Conservation (phyloP, 2,113 vertebrate genomes). For the Myrmophylax atrothorax region DNA sequence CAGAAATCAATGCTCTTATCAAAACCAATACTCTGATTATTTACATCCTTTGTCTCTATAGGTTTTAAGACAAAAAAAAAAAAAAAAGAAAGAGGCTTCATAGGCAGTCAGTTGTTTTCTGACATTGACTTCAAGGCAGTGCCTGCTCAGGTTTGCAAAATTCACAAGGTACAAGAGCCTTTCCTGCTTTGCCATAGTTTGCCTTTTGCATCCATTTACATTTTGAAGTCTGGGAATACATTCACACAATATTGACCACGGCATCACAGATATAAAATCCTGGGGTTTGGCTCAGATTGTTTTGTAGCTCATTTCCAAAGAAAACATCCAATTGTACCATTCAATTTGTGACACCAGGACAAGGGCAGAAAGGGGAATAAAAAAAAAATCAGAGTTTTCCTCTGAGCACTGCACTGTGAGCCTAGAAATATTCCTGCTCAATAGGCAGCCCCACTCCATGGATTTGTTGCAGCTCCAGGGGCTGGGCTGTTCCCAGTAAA, state of each 20-base stretch:
- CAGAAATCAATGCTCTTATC: not conserved
- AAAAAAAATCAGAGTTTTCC: not conserved
- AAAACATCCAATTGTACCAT: not conserved
- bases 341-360: not conserved
- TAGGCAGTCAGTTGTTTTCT: not conserved
- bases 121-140: not conserved
- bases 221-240: not conserved
- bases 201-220: no score
- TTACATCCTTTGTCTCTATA: not conserved
- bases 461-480: not conserved
- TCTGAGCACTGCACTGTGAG: not conserved
- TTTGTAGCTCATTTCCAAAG: not conserved
- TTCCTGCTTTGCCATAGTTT: not conserved
- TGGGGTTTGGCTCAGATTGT: not conserved
- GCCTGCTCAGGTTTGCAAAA: not conserved
- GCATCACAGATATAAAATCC: not conserved
- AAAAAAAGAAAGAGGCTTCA: not conserved
- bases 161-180: not conserved
- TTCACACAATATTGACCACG: not conserved
- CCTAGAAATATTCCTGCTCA: not conserved
- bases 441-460: not conserved
- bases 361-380: not conserved
- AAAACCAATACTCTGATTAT: not conserved
- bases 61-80: not conserved
- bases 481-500: not conserved